A percentile compares a stretch with the other conserved stretches of the same genome.
Conservation (phyloP, 2,888 invertebrate genomes). For the Microctonus aethiopoides region DNA sequence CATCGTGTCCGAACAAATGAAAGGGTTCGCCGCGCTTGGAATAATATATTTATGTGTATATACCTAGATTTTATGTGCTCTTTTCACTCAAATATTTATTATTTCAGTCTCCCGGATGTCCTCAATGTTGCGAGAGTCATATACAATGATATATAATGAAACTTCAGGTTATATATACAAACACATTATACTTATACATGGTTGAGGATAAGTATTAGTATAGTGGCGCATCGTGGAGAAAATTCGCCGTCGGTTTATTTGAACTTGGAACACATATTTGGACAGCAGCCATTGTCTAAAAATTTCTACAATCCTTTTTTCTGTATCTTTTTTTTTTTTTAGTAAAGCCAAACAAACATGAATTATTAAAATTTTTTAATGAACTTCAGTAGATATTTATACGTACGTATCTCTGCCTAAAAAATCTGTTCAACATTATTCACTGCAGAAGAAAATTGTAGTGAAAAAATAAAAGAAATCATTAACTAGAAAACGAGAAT, state of each 20-base stretch:
- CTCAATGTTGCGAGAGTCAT: constrained; percentile 20
- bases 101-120: constrained; percentile 54
- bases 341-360: not conserved
- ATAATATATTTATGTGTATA: not conserved
- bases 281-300: constrained; percentile 56
- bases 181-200: not conserved
- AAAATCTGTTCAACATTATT: not conserved
- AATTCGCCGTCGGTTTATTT: constrained; percentile 50
- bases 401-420: not conserved
- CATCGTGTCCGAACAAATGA: constrained; percentile 63
- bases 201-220: constrained; percentile 21
- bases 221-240: constrained; percentile 34
- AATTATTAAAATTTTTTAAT: not conserved
- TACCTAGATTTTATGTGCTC: constrained; percentile 45
- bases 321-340: constrained; percentile 13
- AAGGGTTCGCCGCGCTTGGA: constrained; percentile 61
- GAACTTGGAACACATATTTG: constrained; percentile 54
- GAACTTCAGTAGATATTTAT: not conserved
- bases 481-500: not conserved
- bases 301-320: constrained; percentile 23
- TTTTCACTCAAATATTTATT: constrained; percentile 62
- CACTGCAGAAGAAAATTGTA: not conserved
- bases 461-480: no score
- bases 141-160: not conserved
- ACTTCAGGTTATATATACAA: not conserved